A percentile compares a stretch with the other conserved stretches of the same genome.
These are phyloP conservation scores for Eira barbara DNA, from an alignment of 2,113 vertebrate species.

Conservation along the genomic window DNA sequence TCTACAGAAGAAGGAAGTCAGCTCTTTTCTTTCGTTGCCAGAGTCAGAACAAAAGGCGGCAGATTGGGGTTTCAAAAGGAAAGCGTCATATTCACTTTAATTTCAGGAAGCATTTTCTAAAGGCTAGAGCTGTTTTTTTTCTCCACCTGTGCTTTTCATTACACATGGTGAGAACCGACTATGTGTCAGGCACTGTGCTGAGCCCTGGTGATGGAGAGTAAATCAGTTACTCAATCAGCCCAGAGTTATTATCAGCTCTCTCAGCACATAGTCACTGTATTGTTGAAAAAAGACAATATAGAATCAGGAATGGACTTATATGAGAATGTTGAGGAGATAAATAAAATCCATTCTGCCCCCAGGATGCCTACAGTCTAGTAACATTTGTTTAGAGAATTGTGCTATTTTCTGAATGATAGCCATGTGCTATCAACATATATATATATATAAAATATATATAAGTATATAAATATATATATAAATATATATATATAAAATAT, in stretches of 20 bases:
- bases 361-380: not conserved
- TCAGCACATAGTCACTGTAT: not conserved
- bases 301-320: not conserved
- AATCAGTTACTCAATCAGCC: not conserved
- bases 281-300: not conserved
- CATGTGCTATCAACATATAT: no score
- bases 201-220: not conserved
- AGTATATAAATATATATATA: no score
- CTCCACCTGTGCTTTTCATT: not conserved
- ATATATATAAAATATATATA: no score
- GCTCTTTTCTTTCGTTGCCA: not conserved
- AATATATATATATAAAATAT: no score
- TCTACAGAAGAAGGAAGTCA: not conserved
- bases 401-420: not conserved
- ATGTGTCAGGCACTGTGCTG: not conserved
- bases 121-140: not conserved
- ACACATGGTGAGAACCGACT: not conserved
- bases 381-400: not conserved
- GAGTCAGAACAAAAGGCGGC: constrained; percentile 25
- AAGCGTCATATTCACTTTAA: not conserved
- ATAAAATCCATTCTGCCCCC: not conserved
- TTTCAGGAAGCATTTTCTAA: not conserved
- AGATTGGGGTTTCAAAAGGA: not conserved
- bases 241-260: not conserved
- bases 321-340: not conserved